These are phyloP conservation scores for Ptilorrhoa leucosticta DNA, from an alignment of 2,113 vertebrate species.

Conservation along the genomic window DNA sequence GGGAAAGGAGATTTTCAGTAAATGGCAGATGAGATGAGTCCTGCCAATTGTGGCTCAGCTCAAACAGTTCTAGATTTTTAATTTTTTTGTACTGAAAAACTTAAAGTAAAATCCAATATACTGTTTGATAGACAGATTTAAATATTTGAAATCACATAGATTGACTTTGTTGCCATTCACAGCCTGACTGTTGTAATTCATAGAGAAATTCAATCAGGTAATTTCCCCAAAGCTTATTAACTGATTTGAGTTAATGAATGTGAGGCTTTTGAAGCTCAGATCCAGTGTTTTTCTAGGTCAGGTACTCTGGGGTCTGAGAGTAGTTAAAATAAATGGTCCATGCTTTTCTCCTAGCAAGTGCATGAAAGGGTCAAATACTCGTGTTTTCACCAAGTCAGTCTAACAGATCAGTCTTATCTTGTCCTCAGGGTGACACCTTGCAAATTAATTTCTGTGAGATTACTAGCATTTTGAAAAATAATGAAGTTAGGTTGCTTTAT, in stretches of 20 bases:
- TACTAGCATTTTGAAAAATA: conserved; percentile 55
- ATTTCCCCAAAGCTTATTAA: conserved; percentile 61
- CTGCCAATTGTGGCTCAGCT: conserved; percentile 65
- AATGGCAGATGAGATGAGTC: conserved; percentile 71
- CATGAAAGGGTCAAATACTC: not conserved
- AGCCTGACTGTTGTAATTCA: conserved; percentile 69
- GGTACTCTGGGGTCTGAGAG: conserved; percentile 55
- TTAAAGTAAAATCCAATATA: conserved; percentile 68
- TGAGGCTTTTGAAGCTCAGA: conserved; percentile 74
- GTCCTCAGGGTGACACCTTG: conserved; percentile 27
- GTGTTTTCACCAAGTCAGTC: not conserved
- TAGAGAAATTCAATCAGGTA: conserved; percentile 74
- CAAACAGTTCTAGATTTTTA: conserved; percentile 64
- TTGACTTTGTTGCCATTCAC: conserved; percentile 71
- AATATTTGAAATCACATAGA: conserved; percentile 69
- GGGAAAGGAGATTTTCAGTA: conserved; percentile 56
- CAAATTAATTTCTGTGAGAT: conserved; percentile 70
- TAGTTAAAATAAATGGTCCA: not conserved
- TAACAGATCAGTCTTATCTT: not conserved
- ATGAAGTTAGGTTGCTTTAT: conserved; percentile 52
- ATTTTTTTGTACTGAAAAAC: conserved; percentile 66
- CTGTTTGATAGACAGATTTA: conserved; percentile 64
- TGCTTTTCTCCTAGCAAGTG: not conserved
- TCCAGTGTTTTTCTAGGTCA: conserved; percentile 58
- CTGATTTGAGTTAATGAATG: conserved; percentile 63